Base-by-base conservation (phyloP, 2,888 invertebrate genomes). In the Ochlodes sylvanus region DNA sequence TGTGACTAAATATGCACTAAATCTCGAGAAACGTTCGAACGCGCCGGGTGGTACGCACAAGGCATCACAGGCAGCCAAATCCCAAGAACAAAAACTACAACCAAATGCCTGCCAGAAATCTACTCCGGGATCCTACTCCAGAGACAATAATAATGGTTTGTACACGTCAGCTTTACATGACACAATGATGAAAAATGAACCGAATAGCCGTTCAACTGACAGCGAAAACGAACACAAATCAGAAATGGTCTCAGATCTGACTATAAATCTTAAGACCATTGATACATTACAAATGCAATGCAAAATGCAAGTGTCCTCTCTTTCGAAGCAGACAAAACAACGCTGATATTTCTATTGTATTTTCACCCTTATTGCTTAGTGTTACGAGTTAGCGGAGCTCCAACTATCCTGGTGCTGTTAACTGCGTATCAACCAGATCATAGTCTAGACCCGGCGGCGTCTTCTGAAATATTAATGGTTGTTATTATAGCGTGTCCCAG, bases 401-500 rank as follows among this genome's bases (percentile, higher is more conserved):
- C 0, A 15, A n/a, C 0, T 61, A 38, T 3, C 1, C 5, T 66
- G 67, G 61, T 47, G 38, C 6, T 61, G 61, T 67, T 55, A 68
- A 50, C 62, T 27, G 21, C 32, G 27, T 41, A 38, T 61, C 67
- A 68, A 68, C 62, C 57, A 34, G 68, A 68, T 68, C 68, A 63
- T 41, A 63, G 68, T 68, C 68, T 68, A 72, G 70, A 72, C 71
- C 66, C 66, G 67, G 65, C 70, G 69, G 71, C 71, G 69, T 70
- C 70, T 69, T 69, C 68, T 69, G 67, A 67, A 69, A 71, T 69
- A 71, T 67, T 64, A 65, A 63, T 68, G 47, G 58, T 57, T 68
- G 63, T 63, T 68, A 68, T 63, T 57, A 63, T 63, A 61, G 60
- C 21, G 32, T 58, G 54, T 55, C 55, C 55, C 52, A 63, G 63